phyloP scores from a whole-genome alignment of 2,888 invertebrate genomes.

The Watsonalla binaria region DNA sequence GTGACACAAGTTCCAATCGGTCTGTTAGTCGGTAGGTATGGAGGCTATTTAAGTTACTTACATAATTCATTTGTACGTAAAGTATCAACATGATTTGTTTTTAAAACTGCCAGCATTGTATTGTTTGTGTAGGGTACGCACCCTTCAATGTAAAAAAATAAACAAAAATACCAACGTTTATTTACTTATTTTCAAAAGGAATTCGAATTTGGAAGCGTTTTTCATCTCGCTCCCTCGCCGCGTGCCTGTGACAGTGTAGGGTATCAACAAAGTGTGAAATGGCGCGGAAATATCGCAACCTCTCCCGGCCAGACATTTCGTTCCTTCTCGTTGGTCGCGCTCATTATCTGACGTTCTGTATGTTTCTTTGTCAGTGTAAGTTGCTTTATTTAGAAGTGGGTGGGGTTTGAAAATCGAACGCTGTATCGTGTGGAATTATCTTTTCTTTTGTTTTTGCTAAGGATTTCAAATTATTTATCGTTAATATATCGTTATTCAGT shows the following conservation, averaged over 20 bases:
- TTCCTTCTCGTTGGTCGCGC: slow-evolving; percentile 68
- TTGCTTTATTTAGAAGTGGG: slow-evolving; percentile 61
- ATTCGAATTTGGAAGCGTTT: slow-evolving; percentile 12
- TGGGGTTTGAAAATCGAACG: background rate
- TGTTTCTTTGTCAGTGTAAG: slow-evolving; percentile 62
- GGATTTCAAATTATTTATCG: background rate
- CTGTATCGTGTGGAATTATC: background rate
- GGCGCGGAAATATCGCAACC: slow-evolving; percentile 72
- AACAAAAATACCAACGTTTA: too few relatives aligned
- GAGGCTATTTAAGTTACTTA: too few relatives aligned
- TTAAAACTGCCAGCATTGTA: too few relatives aligned
- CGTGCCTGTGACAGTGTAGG: slow-evolving; percentile 61
- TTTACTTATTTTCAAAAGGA: slow-evolving; percentile 5
- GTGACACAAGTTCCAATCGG: too few relatives aligned
- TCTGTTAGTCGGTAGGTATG: too few relatives aligned
- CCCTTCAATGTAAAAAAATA: too few relatives aligned
- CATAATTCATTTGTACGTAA: too few relatives aligned
- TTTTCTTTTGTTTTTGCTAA: background rate
- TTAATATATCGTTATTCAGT: background rate
- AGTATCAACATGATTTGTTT: too few relatives aligned
- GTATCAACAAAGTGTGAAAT: slow-evolving; percentile 72
- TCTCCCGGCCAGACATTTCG: slow-evolving; percentile 61
- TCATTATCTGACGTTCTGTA: slow-evolving; percentile 71
- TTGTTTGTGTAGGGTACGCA: too few relatives aligned
- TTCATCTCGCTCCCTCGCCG: slow-evolving; percentile 33